Evolutionary conservation across 2,113 vertebrate species (phyloP).

Genomic region (Myiopsitta monachus): DNA sequence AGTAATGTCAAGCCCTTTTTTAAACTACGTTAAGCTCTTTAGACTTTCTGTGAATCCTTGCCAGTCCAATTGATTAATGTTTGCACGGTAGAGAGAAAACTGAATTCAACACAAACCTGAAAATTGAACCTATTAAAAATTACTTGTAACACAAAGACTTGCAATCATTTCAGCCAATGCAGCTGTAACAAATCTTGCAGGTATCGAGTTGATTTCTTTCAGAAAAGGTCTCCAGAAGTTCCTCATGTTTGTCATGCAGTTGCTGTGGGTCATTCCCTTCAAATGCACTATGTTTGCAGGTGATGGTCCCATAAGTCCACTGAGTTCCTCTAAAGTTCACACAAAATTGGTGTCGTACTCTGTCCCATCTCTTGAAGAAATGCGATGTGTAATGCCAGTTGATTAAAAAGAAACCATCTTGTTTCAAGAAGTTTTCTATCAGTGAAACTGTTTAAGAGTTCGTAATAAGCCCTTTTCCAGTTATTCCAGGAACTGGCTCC

Average conservation of each 20-base stretch:
- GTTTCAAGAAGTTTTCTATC: background rate
- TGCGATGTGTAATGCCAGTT: background rate
- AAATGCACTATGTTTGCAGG: background rate
- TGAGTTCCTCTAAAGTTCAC: background rate
- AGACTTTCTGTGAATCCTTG: conserved; percentile 8
- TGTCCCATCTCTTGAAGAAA: background rate
- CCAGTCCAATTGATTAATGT: conserved; percentile 26
- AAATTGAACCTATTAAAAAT: conserved; percentile 9
- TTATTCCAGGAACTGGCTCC: background rate
- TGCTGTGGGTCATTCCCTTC: background rate
- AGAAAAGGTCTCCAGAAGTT: background rate
- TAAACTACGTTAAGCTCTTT: conserved; percentile 51
- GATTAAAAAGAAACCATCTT: background rate
- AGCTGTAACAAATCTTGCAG: background rate
- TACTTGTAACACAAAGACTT: background rate
- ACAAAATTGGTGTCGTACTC: background rate
- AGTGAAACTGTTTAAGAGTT: background rate
- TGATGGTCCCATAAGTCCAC: background rate
- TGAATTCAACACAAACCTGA: background rate
- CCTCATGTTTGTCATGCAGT: background rate
- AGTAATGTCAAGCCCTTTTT: conserved; percentile 15
- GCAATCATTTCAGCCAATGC: background rate
- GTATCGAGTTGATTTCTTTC: background rate
- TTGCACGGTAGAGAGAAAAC: conserved; percentile 31
- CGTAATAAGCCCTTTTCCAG: background rate